phyloP scores from a whole-genome alignment of 2,797 vertebrate genomes.

The Onychomys torridus region DNA sequence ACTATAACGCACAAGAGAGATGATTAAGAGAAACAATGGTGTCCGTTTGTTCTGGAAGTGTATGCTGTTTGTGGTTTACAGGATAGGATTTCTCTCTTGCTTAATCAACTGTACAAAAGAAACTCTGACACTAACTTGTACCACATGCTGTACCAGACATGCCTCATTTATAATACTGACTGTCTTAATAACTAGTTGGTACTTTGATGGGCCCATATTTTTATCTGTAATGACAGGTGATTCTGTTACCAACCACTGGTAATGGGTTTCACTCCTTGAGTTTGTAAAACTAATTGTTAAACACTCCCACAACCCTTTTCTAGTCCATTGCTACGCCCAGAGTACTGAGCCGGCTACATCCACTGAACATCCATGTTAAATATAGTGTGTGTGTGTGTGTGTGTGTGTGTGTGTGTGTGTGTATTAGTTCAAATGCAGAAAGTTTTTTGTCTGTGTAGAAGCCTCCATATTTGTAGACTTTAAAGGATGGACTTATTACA shows the following conservation, averaged over 20 bases:
- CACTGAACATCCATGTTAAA: not conserved
- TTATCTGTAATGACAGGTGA: conserved; percentile 29
- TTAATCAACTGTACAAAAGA: not conserved
- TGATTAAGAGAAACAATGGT: not conserved
- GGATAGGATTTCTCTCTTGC: not conserved
- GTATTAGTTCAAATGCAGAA: conserved; percentile 15
- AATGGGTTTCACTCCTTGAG: not conserved
- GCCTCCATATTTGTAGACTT: not conserved
- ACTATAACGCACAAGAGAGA: not conserved
- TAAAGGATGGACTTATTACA: not conserved
- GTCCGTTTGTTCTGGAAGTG: conserved; percentile 2
- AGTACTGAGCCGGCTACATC: not conserved
- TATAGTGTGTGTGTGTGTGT: no score
- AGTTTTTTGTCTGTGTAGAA: conserved; percentile 36
- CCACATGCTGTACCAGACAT: conserved; percentile 43
- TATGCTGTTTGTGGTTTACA: not conserved
- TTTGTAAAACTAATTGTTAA: not conserved
- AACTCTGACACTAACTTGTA: not conserved
- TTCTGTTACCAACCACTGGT: conserved; percentile 23
- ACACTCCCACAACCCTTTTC: not conserved
- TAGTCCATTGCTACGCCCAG: not conserved
- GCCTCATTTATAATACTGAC: not conserved
- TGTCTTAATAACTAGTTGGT: not conserved
- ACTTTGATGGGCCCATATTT: not conserved
- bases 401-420: no score